phyloP scores from a whole-genome alignment of 2,797 vertebrate species.

The Takifugu ocellatus region DNA sequence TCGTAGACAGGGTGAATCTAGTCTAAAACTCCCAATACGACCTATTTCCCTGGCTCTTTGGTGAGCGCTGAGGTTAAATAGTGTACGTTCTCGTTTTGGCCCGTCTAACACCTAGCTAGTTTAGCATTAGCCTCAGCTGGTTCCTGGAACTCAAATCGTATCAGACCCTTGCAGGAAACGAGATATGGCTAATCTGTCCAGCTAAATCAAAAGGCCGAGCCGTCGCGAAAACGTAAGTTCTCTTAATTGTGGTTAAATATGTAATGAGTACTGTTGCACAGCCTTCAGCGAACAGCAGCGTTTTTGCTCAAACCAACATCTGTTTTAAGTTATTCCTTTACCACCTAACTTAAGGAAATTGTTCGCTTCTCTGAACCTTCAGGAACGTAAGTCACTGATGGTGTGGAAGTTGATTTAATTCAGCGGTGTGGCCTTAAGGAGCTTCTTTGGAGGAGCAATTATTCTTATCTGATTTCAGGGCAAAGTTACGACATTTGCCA shows the following conservation, averaged over 20 bases:
- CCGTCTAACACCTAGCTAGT: constrained; percentile 37
- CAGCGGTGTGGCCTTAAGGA: no score
- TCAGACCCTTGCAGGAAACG: constrained; percentile 2
- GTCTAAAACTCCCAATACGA: background rate
- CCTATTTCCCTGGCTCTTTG: constrained; percentile 2
- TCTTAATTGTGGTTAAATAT: background rate
- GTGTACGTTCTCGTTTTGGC: constrained; percentile 37
- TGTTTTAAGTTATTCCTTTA: constrained; percentile 25
- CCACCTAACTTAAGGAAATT: background rate
- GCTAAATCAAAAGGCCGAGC: constrained; percentile 15
- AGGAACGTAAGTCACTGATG: no score
- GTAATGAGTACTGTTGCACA: background rate
- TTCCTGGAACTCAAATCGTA: constrained; percentile 15
- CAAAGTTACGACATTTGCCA: constrained; percentile 13
- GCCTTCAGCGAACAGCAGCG: background rate
- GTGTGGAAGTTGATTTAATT: no score
- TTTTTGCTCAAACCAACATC: constrained; percentile 15
- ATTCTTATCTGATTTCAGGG: constrained; percentile 3
- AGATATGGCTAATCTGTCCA: constrained; percentile 29
- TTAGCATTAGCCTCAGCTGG: constrained; percentile 30
- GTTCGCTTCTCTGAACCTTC: background rate
- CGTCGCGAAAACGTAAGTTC: constrained; percentile 33
- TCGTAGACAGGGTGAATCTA: background rate
- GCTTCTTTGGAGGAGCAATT: no score
- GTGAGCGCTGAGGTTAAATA: constrained; percentile 11